A percentile compares a stretch with the other conserved stretches of the same genome.
These are phyloP conservation scores for Neopelma chrysocephalum DNA, from an alignment of 2,797 vertebrate genomes.

Conservation along the genomic window DNA sequence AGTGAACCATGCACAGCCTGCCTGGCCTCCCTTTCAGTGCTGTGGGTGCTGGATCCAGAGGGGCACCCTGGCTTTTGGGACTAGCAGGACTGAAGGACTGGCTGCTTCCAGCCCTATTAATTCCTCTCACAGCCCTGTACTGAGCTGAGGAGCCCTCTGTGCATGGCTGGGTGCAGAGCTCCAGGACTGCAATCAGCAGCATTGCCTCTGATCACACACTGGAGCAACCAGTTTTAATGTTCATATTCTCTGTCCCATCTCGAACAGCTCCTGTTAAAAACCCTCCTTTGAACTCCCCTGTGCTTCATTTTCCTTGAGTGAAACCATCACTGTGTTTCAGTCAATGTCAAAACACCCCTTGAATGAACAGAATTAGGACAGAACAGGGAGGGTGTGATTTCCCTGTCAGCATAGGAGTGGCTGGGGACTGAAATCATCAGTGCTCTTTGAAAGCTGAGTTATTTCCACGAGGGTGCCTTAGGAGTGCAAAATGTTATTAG, in stretches of 20 bases:
- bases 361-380: constrained; percentile 18
- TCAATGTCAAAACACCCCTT: constrained; percentile 1
- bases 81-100: background rate
- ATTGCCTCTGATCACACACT: background rate
- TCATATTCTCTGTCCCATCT: background rate
- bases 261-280: background rate
- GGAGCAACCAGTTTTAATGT: background rate
- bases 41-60: background rate
- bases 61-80: background rate
- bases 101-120: background rate
- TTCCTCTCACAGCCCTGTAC: background rate
- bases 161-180: background rate
- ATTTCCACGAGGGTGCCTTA: constrained; percentile 14
- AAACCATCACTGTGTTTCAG: background rate
- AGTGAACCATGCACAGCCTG: rapidly evolving
- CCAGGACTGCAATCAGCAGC: background rate
- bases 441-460: constrained; percentile 27
- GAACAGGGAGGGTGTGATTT: background rate
- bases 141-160: background rate
- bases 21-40: background rate
- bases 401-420: background rate
- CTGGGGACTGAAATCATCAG: background rate
- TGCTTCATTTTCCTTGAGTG: background rate
- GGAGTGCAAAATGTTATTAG: constrained; percentile 54
- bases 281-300: background rate